These are phyloP conservation scores for Gastracanthus pulcherrimus DNA, from an alignment of 2,888 invertebrate species.

Conservation along the genomic window DNA sequence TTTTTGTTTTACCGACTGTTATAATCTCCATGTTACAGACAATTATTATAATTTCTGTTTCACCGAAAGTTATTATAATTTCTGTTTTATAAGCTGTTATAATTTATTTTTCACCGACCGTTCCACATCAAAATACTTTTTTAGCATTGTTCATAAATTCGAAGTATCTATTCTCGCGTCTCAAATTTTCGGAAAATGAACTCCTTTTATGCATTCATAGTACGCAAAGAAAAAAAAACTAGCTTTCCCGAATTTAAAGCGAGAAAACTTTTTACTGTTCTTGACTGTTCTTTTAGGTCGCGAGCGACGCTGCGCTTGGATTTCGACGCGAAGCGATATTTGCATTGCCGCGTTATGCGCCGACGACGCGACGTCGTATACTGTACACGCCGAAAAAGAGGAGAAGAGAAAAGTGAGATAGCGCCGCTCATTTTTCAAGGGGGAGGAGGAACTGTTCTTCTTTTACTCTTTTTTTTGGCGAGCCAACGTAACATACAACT, in stretches of 20 bases:
- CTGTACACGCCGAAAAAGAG: background rate
- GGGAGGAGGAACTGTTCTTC: background rate
- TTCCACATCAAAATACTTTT: too few relatives aligned
- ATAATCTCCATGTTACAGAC: background rate
- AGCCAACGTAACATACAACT: background rate
- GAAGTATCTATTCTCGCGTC: too few relatives aligned
- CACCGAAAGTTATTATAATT: too few relatives aligned
- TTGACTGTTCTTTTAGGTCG: background rate
- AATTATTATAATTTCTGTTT: too few relatives aligned
- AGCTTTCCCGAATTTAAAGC: too few relatives aligned
- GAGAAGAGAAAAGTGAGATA: background rate
- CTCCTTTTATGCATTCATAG: too few relatives aligned
- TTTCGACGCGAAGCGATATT: background rate
- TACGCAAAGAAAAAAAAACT: too few relatives aligned
- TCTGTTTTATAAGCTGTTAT: too few relatives aligned
- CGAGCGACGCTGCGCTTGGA: background rate
- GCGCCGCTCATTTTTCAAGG: background rate
- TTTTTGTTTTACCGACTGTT: background rate
- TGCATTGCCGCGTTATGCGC: slow-evolving; percentile 12
- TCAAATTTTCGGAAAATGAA: too few relatives aligned
- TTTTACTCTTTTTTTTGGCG: background rate
- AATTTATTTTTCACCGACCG: too few relatives aligned
- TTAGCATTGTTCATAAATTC: too few relatives aligned
- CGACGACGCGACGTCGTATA: background rate
- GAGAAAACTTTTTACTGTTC: too few relatives aligned